phyloP scores from a whole-genome alignment of 1,140 invertebrate genomes.

The Hormaphis cornu region DNA sequence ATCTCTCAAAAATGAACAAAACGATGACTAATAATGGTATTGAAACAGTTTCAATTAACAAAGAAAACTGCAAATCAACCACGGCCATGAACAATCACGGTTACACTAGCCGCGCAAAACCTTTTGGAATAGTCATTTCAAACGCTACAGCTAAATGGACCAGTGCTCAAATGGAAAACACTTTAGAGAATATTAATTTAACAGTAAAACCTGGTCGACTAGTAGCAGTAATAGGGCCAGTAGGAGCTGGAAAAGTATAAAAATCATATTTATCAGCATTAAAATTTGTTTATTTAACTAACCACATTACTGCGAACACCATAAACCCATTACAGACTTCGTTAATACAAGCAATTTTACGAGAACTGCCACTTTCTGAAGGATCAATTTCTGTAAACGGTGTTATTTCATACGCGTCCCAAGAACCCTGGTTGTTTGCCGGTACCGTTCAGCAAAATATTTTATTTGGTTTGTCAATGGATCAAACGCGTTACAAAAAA shows the following conservation, averaged over 20 bases:
- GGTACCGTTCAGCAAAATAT: constrained; percentile 78
- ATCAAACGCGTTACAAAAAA: constrained; percentile 60
- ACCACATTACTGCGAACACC: too few species aligned
- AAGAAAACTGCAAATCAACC: constrained; percentile 19
- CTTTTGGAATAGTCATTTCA: constrained; percentile 43
- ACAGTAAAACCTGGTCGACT: constrained; percentile 55
- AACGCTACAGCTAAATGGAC: constrained; percentile 55
- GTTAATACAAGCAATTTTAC: constrained; percentile 67
- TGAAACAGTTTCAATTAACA: not conserved
- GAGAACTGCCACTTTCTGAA: constrained; percentile 60
- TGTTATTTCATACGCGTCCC: constrained; percentile 73
- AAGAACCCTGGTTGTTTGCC: constrained; percentile 82
- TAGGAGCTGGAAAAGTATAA: constrained; percentile 68
- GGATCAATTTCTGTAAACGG: constrained; percentile 64
- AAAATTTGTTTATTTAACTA: too few species aligned
- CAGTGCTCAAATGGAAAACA: constrained; percentile 46
- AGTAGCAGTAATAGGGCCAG: constrained; percentile 68
- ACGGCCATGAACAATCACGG: constrained; percentile 43
- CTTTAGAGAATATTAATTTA: constrained; percentile 55
- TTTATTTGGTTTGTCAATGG: constrained; percentile 68
- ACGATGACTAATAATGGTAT: not conserved
- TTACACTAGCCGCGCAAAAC: constrained; percentile 44
- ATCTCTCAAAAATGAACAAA: not conserved
- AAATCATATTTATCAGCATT: too few species aligned
- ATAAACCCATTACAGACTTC: constrained; percentile 50